These are phyloP conservation scores for Lordiphosa collinella DNA, from an alignment of 1,140 invertebrate species.

Conservation along the genomic window DNA sequence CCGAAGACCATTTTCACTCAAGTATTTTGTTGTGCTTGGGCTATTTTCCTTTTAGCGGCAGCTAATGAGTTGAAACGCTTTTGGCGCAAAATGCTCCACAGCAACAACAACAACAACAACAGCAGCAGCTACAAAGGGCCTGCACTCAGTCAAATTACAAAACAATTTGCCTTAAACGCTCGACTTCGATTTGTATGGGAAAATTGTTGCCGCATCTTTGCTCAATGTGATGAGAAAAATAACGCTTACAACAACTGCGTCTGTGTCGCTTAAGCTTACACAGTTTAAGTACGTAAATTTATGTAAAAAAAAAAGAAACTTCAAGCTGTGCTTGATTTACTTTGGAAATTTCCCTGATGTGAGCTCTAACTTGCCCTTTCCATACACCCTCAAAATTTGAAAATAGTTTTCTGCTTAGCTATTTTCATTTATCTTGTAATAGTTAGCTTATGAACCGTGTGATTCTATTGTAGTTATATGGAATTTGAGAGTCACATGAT, in stretches of 20 bases:
- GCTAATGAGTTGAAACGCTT: slow-evolving; percentile 66
- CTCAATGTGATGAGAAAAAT: slow-evolving; percentile 39
- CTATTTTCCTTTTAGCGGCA: slow-evolving; percentile 67
- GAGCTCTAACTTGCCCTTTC: too few species aligned
- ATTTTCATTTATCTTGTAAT: too few species aligned
- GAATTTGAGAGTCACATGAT: too few species aligned
- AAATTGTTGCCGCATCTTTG: slow-evolving; percentile 51
- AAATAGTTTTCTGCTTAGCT: too few species aligned
- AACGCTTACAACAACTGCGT: slow-evolving; percentile 15
- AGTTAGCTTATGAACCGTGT: too few species aligned
- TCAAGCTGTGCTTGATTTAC: too few species aligned
- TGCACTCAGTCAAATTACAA: slow-evolving; percentile 50
- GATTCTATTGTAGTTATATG: too few species aligned
- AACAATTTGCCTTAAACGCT: slow-evolving; percentile 59
- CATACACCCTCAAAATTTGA: too few species aligned
- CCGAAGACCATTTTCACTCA: slow-evolving; percentile 45
- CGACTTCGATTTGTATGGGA: slow-evolving; percentile 58
- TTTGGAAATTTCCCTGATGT: too few species aligned
- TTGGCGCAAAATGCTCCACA: slow-evolving; percentile 23
- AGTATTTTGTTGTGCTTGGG: slow-evolving; percentile 23
- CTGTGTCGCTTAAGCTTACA: neutral
- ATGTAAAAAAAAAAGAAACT: neutral
- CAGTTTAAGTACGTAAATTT: too few species aligned
- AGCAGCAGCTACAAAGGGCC: neutral
- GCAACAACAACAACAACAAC: slow-evolving; percentile 17